A percentile compares a stretch with the other conserved stretches of the same genome.
phyloP scores from a whole-genome alignment of 1,140 invertebrate species.

The Sarcophaga peregrina region DNA sequence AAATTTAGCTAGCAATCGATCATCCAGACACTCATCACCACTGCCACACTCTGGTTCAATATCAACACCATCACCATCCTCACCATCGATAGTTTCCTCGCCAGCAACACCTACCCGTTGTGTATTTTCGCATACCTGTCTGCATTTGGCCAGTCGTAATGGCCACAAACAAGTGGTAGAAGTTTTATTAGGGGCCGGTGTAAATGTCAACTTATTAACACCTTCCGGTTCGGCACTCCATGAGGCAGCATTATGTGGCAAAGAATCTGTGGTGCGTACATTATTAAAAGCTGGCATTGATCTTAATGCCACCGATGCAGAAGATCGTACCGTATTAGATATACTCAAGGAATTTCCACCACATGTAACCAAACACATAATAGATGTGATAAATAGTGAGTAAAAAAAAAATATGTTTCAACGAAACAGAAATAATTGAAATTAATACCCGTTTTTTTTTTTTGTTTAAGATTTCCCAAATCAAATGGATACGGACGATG shows the following conservation, averaged over 20 bases:
- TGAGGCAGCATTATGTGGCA: conserved; percentile 93
- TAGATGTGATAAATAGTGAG: conserved; percentile 86
- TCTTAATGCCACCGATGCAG: conserved; percentile 79
- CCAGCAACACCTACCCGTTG: conserved; percentile 54
- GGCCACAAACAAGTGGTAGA: conserved; percentile 87
- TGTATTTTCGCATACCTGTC: conserved; percentile 84
- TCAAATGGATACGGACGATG: conserved; percentile 63
- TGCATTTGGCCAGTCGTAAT: conserved; percentile 93
- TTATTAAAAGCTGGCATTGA: conserved; percentile 87
- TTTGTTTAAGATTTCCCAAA: conserved; percentile 60
- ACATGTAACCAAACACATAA: conserved; percentile 87
- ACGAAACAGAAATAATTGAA: neutral
- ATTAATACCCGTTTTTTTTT: neutral
- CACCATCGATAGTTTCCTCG: conserved; percentile 52
- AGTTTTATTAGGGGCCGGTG: conserved; percentile 83
- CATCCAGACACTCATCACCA: conserved; percentile 44
- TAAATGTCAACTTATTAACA: conserved; percentile 90
- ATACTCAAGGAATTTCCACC: conserved; percentile 87
- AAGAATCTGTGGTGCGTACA: conserved; percentile 88
- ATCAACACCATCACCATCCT: conserved; percentile 49
- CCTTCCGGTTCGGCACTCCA: conserved; percentile 91
- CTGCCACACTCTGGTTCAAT: conserved; percentile 48
- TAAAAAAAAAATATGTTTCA: conserved; percentile 45
- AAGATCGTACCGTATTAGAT: conserved; percentile 87
- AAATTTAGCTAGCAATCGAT: conserved; percentile 40